Conservation (phyloP, 2,888 invertebrate genomes). For the Rhyacophila evoluta region DNA sequence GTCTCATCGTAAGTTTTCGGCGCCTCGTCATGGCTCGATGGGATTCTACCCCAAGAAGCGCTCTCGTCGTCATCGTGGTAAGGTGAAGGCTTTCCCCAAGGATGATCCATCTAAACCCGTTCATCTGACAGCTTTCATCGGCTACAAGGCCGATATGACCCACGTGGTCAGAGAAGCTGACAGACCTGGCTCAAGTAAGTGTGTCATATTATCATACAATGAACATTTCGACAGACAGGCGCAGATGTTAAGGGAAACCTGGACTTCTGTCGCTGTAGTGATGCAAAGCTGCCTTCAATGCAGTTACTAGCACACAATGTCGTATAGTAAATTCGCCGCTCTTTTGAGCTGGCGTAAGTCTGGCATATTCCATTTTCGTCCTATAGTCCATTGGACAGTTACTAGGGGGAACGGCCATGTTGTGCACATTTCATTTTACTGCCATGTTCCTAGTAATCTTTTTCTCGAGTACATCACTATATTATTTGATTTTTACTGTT, state of each 20-base stretch:
- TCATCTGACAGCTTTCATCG: constrained; percentile 97
- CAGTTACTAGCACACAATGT: constrained; percentile 62
- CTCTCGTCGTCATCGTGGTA: constrained; percentile 95
- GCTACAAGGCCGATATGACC: constrained; percentile 99
- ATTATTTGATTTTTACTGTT: constrained; percentile 44
- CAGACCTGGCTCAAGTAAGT: constrained; percentile 98
- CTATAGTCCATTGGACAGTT: constrained; percentile 70
- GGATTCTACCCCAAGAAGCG: constrained; percentile 99
- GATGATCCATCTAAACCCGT: constrained; percentile 97
- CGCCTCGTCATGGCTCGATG: constrained; percentile 99
- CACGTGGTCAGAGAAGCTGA: constrained; percentile 99
- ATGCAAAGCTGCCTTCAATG: constrained; percentile 51
- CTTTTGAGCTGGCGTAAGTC: constrained; percentile 62
- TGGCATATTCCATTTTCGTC: constrained; percentile 73
- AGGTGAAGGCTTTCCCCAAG: constrained; percentile 99
- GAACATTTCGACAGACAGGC: constrained; percentile 30
- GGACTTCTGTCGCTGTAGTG: constrained; percentile 36
- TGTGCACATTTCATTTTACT: constrained; percentile 61
- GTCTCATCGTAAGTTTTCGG: constrained; percentile 99
- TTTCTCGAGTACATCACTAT: not conserved
- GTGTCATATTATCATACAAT: not conserved
- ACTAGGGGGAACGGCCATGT: constrained; percentile 72
- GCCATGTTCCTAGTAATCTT: not conserved
- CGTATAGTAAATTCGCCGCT: constrained; percentile 67
- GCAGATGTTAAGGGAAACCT: constrained; percentile 35